phyloP scores from a whole-genome alignment of 2,113 vertebrate species.

The Brachyistius frenatus region DNA sequence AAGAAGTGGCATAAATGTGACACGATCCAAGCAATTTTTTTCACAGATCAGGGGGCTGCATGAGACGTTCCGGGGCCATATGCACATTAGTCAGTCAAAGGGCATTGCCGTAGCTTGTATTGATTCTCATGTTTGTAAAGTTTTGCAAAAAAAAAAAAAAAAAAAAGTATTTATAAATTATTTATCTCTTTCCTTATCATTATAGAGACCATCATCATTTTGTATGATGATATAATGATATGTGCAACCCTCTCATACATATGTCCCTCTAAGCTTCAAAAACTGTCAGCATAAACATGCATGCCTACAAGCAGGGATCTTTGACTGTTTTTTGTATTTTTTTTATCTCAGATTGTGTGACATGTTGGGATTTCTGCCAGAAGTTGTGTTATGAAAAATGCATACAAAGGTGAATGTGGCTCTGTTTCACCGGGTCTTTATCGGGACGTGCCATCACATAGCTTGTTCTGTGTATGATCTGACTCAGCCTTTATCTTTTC shows the following conservation, averaged over 20 bases:
- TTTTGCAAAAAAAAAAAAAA: no score
- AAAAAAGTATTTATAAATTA: no score
- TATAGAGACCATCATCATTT: no score
- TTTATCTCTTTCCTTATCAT: no score
- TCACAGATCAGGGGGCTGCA: background rate
- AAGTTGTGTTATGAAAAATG: constrained; percentile 44
- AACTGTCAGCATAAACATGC: constrained; percentile 43
- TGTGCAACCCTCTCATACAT: background rate
- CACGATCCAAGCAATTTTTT: background rate
- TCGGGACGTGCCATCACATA: constrained; percentile 52
- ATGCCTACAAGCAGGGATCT: constrained; percentile 35
- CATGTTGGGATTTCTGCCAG: constrained; percentile 43
- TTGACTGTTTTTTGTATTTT: background rate
- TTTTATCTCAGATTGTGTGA: constrained; percentile 51
- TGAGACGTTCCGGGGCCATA: background rate
- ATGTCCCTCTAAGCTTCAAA: constrained; percentile 23
- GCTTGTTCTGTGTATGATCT: constrained; percentile 48
- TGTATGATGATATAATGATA: no score
- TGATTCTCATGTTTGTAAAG: no score
- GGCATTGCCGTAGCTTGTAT: no score
- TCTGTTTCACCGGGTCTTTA: constrained; percentile 53
- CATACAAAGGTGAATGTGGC: constrained; percentile 50
- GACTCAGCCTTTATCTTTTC: constrained; percentile 56
- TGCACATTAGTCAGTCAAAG: no score
- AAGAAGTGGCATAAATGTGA: background rate